A percentile compares a stretch with the other conserved stretches of the same genome.
Conservation (phyloP, 1,140 invertebrate genomes). For the Drosophila gunungcola region DNA sequence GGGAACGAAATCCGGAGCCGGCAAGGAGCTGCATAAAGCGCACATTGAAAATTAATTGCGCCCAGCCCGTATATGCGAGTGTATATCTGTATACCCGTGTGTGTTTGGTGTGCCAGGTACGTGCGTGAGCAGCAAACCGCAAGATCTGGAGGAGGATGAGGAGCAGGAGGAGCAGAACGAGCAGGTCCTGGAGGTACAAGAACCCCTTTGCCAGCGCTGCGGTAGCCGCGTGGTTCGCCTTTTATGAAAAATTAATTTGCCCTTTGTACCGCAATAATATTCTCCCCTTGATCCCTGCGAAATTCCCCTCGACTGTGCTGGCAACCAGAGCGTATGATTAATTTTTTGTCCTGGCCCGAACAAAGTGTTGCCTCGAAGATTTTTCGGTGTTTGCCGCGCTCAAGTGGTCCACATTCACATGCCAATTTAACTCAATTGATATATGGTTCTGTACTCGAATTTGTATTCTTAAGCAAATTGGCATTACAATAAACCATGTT, state of each 20-base stretch:
- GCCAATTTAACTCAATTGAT: constrained; percentile 19
- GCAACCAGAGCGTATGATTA: constrained; percentile 81
- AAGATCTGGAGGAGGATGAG: constrained; percentile 8
- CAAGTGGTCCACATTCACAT: constrained; percentile 17
- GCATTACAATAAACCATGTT: too few relatives aligned
- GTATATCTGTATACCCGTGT: constrained; percentile 1
- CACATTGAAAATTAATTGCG: constrained; percentile 80
- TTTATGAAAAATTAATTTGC: constrained; percentile 83
- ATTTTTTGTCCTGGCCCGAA: constrained; percentile 59
- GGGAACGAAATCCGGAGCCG: constrained; percentile 39
- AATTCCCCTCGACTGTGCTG: constrained; percentile 65
- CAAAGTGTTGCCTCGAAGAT: constrained; percentile 34
- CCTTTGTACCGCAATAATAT: constrained; percentile 81
- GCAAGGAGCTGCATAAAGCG: constrained; percentile 71
- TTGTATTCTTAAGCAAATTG: too few relatives aligned
- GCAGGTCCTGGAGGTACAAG: constrained; percentile 3
- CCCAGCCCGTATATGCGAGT: constrained; percentile 15
- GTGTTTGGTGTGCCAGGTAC: constrained; percentile 25
- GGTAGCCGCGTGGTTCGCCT: constrained; percentile 61
- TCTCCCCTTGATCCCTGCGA: constrained; percentile 58
- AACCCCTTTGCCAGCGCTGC: neutral
- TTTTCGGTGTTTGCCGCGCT: constrained; percentile 32
- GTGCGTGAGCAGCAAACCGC: constrained; percentile 50
- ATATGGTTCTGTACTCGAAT: neutral
- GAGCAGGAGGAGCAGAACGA: neutral